A percentile compares a stretch with the other conserved stretches of the same genome.
These are phyloP conservation scores for Adineta ricciae DNA, from an alignment of 2,888 invertebrate species.

Conservation along the genomic window DNA sequence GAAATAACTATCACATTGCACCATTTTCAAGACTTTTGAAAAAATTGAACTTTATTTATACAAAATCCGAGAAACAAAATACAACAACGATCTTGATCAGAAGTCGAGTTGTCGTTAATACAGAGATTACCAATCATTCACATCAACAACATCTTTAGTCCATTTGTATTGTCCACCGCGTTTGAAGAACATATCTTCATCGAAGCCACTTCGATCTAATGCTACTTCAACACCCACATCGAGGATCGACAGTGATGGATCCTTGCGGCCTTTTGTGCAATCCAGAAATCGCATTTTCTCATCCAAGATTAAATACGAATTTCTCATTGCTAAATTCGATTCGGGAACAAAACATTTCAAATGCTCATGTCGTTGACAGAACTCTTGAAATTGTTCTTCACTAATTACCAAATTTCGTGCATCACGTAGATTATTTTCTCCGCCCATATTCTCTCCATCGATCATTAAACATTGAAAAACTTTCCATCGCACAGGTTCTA, in stretches of 20 bases:
- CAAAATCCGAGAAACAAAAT: too few relatives aligned
- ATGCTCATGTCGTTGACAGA: slow-evolving; percentile 50
- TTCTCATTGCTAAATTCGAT: slow-evolving; percentile 53
- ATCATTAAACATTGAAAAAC: slow-evolving; percentile 55
- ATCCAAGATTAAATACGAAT: slow-evolving; percentile 54
- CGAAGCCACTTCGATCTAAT: slow-evolving; percentile 52
- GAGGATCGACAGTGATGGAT: slow-evolving; percentile 52
- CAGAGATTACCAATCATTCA: slow-evolving; percentile 3
- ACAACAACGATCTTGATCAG: too few relatives aligned
- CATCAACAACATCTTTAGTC: slow-evolving; percentile 43
- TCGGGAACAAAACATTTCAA: slow-evolving; percentile 52
- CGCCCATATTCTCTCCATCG: slow-evolving; percentile 54
- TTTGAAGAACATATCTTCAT: slow-evolving; percentile 53
- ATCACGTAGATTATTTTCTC: slow-evolving; percentile 48
- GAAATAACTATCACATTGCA: too few relatives aligned
- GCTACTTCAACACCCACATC: slow-evolving; percentile 53
- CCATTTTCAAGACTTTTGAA: too few relatives aligned
- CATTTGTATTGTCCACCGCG: slow-evolving; percentile 54
- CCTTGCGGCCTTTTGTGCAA: slow-evolving; percentile 49
- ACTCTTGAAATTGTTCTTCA: slow-evolving; percentile 50
- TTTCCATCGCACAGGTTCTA: slow-evolving; percentile 51
- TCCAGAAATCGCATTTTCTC: slow-evolving; percentile 55
- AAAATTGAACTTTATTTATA: too few relatives aligned
- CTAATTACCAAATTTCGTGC: slow-evolving; percentile 52
- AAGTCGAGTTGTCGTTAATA: too few relatives aligned